phyloP scores from a whole-genome alignment of 2,797 vertebrate genomes.

The Hypotaenidia okinawae region DNA sequence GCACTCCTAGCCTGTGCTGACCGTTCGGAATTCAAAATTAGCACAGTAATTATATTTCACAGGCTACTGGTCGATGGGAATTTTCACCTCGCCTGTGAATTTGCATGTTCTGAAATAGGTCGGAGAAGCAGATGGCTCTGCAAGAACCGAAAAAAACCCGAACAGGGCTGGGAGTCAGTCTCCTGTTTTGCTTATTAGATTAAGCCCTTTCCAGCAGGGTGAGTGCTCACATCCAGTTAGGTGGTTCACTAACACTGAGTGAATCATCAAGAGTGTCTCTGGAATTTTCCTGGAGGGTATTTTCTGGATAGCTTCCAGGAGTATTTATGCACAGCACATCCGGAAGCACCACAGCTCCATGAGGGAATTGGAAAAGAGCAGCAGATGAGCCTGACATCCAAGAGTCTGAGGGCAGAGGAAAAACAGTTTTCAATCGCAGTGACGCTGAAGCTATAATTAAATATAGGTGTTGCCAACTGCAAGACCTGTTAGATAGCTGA shows the following conservation, averaged over 20 bases:
- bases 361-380: slow-evolving; percentile 35
- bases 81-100: slow-evolving; percentile 60
- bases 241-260: not conserved
- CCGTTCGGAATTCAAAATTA: slow-evolving; percentile 74
- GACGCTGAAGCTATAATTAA: slow-evolving; percentile 31
- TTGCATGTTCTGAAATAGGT: slow-evolving; percentile 73
- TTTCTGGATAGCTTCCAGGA: slow-evolving; percentile 47
- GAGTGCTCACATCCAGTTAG: slow-evolving; percentile 59
- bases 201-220: not conserved
- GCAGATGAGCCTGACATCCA: slow-evolving; percentile 4
- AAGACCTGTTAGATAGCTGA: slow-evolving; percentile 12
- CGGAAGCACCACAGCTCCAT: not conserved
- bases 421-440: not conserved
- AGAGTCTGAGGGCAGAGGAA: not conserved
- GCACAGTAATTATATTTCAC: slow-evolving; percentile 74
- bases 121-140: slow-evolving; percentile 72
- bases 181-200: slow-evolving; percentile 62
- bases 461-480: slow-evolving; percentile 14
- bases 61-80: slow-evolving; percentile 62
- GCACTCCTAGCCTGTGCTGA: slow-evolving; percentile 54
- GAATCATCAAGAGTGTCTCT: slow-evolving; percentile 22
- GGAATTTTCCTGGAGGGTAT: slow-evolving; percentile 51
- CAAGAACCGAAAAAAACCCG: slow-evolving; percentile 54
- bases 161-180: slow-evolving; percentile 44
- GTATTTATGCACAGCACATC: not conserved